A percentile compares a stretch with the other conserved stretches of the same genome.
phyloP scores from a whole-genome alignment of 2,888 invertebrate species.

The Trissolcus brochymenae region DNA sequence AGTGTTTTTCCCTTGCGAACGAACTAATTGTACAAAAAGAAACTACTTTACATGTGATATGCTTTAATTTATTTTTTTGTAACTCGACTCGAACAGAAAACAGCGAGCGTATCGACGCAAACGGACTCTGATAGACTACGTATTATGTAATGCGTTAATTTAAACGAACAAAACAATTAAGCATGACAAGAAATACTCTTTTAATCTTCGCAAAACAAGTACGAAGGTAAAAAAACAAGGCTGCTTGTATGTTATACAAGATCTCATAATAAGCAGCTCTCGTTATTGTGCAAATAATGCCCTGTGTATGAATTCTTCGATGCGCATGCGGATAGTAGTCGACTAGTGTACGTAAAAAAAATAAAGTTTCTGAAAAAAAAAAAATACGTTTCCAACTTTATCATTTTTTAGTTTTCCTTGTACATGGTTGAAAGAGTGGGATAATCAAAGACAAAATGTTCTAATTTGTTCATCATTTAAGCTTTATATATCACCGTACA shows the following conservation, averaged over 20 bases:
- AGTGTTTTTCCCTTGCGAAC: slow-evolving; percentile 2
- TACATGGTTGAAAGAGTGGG: background rate
- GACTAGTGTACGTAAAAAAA: slow-evolving; percentile 76
- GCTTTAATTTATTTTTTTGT: slow-evolving; percentile 55
- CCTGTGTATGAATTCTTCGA: slow-evolving; percentile 66
- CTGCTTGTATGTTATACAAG: slow-evolving; percentile 58
- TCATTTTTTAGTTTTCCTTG: background rate
- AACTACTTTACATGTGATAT: slow-evolving; percentile 52
- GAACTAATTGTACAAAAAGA: slow-evolving; percentile 42
- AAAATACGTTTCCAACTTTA: background rate
- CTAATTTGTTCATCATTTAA: slow-evolving; percentile 49
- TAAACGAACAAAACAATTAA: slow-evolving; percentile 53
- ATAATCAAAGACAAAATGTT: slow-evolving; percentile 15
- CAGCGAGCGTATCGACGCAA: slow-evolving; percentile 70
- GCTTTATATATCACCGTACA: slow-evolving; percentile 54
- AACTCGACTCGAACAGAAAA: slow-evolving; percentile 56
- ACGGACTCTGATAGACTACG: slow-evolving; percentile 68
- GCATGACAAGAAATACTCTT: slow-evolving; percentile 51
- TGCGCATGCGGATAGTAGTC: slow-evolving; percentile 74
- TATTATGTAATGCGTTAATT: slow-evolving; percentile 71
- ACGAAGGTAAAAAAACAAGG: slow-evolving; percentile 59
- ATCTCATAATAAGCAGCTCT: slow-evolving; percentile 61
- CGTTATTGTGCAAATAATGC: slow-evolving; percentile 66
- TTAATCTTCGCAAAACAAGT: slow-evolving; percentile 47
- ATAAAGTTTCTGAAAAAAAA: slow-evolving; percentile 76